Evolutionary conservation across 2,888 invertebrate genomes (phyloP).

Genomic region (Hypomecis atomaria): DNA sequence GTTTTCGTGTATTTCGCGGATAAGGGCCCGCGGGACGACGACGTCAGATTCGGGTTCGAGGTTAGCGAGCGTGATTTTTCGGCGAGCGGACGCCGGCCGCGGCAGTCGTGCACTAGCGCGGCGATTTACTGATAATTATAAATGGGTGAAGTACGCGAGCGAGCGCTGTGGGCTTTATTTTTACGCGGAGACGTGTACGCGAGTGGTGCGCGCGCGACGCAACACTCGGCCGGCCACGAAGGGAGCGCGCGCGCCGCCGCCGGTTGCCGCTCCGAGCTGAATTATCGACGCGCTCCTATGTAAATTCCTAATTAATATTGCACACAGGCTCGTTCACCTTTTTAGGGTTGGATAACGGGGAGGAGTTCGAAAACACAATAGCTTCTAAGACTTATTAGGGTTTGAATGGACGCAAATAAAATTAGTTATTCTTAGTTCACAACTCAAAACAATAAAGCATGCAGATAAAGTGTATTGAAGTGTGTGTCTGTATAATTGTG

Average conservation of each 20-base stretch:
- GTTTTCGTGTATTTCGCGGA: constrained; percentile 59
- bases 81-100: constrained; percentile 73
- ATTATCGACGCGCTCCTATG: constrained; percentile 73
- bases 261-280: constrained; percentile 59
- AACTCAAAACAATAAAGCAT: constrained; percentile 43
- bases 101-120: constrained; percentile 79
- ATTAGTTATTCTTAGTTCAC: constrained; percentile 47
- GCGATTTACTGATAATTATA: constrained; percentile 85
- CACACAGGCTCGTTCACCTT: constrained; percentile 69
- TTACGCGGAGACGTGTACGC: constrained; percentile 81
- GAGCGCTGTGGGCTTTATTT: constrained; percentile 82
- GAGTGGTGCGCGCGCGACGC: constrained; percentile 74
- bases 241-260: constrained; percentile 64
- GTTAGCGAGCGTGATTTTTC: constrained; percentile 67
- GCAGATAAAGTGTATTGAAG: constrained; percentile 27
- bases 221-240: constrained; percentile 65
- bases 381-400: constrained; percentile 62
- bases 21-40: constrained; percentile 64
- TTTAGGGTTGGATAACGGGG: constrained; percentile 77
- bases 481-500: constrained; percentile 16
- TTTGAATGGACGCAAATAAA: constrained; percentile 54
- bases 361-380: constrained; percentile 69
- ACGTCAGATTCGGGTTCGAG: constrained; percentile 60
- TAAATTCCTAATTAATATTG: constrained; percentile 81
- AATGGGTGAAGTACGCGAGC: constrained; percentile 81